phyloP scores from a whole-genome alignment of 2,113 vertebrate genomes.

The Speoplatyrhinus poulsoni region DNA sequence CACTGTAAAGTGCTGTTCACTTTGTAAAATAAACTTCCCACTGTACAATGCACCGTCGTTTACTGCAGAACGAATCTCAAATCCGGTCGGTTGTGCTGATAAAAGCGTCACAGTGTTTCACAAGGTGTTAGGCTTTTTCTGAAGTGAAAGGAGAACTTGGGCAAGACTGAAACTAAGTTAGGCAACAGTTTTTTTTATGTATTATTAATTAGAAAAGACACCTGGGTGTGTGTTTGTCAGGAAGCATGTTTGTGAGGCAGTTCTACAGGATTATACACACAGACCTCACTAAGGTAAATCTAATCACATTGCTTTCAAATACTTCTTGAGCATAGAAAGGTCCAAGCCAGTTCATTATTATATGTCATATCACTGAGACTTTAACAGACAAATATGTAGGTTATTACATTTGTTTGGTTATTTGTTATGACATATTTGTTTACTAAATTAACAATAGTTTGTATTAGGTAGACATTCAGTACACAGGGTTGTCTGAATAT shows the following conservation, averaged over 20 bases:
- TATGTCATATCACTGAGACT: too few relatives aligned
- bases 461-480: background rate
- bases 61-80: slow-evolving; percentile 55
- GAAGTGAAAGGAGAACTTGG: slow-evolving; percentile 84
- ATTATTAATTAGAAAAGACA: slow-evolving; percentile 33
- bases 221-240: slow-evolving; percentile 34
- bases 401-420: background rate
- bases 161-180: slow-evolving; percentile 77
- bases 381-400: background rate
- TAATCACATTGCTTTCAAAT: slow-evolving; percentile 34
- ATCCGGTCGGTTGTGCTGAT: slow-evolving; percentile 60
- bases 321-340: background rate
- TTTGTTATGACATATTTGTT: background rate
- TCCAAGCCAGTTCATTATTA: too few relatives aligned
- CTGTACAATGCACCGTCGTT: background rate
- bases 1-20: background rate
- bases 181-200: slow-evolving; percentile 46
- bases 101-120: slow-evolving; percentile 68
- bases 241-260: slow-evolving; percentile 5
- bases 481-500: background rate
- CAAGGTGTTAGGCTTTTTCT: slow-evolving; percentile 71
- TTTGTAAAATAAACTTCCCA: background rate
- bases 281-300: slow-evolving; percentile 52
- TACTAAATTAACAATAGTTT: background rate
- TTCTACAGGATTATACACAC: slow-evolving; percentile 34